A percentile compares a stretch with the other conserved stretches of the same genome.
These are phyloP conservation scores for Cheilosia pagana DNA, from an alignment of 2,888 invertebrate genomes.

Conservation along the genomic window DNA sequence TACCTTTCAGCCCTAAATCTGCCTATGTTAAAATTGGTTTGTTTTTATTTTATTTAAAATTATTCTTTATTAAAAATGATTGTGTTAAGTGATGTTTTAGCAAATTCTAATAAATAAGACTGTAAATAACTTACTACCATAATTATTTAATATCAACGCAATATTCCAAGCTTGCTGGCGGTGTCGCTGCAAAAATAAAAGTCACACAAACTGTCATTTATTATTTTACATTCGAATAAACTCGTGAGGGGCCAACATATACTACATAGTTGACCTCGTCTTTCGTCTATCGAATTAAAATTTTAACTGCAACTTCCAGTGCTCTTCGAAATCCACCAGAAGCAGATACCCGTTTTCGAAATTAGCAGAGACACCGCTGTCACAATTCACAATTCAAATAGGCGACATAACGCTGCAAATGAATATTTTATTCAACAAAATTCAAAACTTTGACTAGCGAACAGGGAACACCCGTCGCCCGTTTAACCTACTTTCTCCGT, in stretches of 20 bases:
- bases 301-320: slow-evolving; percentile 45
- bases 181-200: not conserved
- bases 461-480: no score
- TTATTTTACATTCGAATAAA: not conserved
- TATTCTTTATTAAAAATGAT: no score
- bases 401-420: not conserved
- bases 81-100: no score
- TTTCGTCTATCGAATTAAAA: slow-evolving; percentile 19
- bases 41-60: no score
- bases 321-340: slow-evolving; percentile 39
- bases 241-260: slow-evolving; percentile 27
- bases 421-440: not conserved
- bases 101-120: no score
- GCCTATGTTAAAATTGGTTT: no score
- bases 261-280: slow-evolving; percentile 50
- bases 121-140: no score
- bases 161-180: no score
- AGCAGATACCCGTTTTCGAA: slow-evolving; percentile 8
- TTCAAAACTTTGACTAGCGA: no score
- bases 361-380: slow-evolving; percentile 16
- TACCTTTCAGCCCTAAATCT: no score
- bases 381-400: not conserved
- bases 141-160: no score
- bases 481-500: slow-evolving; percentile 23
- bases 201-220: slow-evolving; percentile 1